phyloP scores from a whole-genome alignment of 1,140 invertebrate genomes.

The Eriosoma lanigerum region DNA sequence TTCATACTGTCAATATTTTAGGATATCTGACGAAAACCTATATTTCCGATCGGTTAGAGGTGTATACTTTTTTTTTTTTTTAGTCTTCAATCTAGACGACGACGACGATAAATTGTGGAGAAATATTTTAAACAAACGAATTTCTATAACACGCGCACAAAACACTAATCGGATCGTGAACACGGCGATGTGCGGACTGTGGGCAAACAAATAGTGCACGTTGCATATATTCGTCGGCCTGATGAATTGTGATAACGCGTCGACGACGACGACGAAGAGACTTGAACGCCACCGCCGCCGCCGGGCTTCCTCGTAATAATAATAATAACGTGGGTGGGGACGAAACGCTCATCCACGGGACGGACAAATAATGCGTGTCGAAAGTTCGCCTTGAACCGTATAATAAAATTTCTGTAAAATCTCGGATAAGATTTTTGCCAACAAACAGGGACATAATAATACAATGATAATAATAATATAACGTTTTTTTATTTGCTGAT shows the following conservation, averaged over 20 bases:
- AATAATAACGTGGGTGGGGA: conserved; percentile 30
- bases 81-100: neutral
- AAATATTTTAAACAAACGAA: neutral
- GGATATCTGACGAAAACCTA: neutral
- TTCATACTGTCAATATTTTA: neutral
- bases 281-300: conserved; percentile 37
- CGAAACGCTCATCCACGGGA: neutral
- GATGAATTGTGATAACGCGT: conserved; percentile 30
- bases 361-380: conserved; percentile 22
- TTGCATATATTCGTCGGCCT: conserved; percentile 37
- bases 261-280: conserved; percentile 10
- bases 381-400: conserved; percentile 48
- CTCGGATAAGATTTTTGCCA: too few species aligned
- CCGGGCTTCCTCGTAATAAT: conserved; percentile 5
- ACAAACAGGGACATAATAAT: too few species aligned
- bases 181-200: conserved; percentile 5
- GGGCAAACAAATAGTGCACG: conserved; percentile 5
- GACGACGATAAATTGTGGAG: neutral
- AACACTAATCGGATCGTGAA: conserved; percentile 1
- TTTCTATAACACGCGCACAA: neutral
- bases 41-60: neutral
- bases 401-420: too few species aligned
- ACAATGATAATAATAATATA: neutral
- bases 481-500: neutral
- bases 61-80: neutral